Base-by-base conservation (phyloP, 2,888 invertebrate genomes). In the Pegoplata infirma region DNA sequence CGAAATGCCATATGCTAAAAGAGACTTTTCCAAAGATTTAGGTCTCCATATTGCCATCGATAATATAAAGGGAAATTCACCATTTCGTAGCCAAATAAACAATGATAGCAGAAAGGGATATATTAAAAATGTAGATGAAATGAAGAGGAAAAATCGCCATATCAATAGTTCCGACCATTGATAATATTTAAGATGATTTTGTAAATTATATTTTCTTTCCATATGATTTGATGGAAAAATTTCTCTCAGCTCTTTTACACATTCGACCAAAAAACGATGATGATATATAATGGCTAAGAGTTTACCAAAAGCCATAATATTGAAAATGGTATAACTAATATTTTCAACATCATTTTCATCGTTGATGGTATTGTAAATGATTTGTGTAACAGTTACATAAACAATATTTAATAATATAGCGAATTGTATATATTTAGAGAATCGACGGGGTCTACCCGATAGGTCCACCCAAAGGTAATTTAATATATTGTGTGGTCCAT, bases 281-380 rank as follows among this genome's bases (percentile, higher is more conserved):
- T 81, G 68, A 46, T 71, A 79, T 10, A 81, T 3, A 2, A 81
- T 63, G 3, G 66, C 40, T 2, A 63, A 19, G 4, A 81, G n/a
- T 17, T 81, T 82, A 0, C 80, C 80, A 14, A 53, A 10, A 6
- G 64, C 53, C 3, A 80, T 75, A 1, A 72, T n/a, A 66, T 51
- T 79, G 7, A 80, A 82, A n/a, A 79, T 81, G 14, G 76, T 47
- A n/a, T 63, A 73, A 1, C 17, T 64, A 1, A 79, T 47, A 14
- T 46, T 51, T 0, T 49, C 46, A 0, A 71, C 64, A 3, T 69
- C 4, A 0, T 68, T 59, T n/a, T n/a, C n/a, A 23, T 72, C 71
- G 5, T 32, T 59, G 16, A 17, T 36, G 17, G 47, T 2, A 21
- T 55, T 25, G 36, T 47, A 75, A 12, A 19, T 36, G 21, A 75